These are phyloP conservation scores for Bombus superbus DNA, from an alignment of 1,140 invertebrate species.

Conservation along the genomic window DNA sequence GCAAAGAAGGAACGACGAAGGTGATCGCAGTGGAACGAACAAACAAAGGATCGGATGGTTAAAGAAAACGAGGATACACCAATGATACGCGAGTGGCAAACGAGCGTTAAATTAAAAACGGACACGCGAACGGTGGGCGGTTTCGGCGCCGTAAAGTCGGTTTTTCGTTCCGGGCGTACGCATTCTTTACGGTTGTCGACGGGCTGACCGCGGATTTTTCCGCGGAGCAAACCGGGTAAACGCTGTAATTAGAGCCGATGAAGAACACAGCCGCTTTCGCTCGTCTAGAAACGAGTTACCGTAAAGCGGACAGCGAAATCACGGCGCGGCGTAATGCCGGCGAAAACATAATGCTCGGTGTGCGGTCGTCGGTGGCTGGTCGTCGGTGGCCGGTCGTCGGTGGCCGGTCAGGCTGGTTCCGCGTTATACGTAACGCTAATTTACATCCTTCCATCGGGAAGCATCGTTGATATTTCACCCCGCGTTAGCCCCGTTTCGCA, in stretches of 20 bases:
- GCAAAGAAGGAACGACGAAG: too few relatives aligned
- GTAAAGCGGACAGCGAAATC: conserved; percentile 53
- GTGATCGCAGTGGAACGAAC: too few relatives aligned
- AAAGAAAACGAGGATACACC: background rate
- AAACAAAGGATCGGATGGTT: accelerated
- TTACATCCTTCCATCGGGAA: conserved; percentile 28
- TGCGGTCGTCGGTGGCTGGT: background rate
- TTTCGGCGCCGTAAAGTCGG: conserved; percentile 22
- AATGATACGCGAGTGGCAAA: background rate
- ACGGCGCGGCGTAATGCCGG: conserved; percentile 20
- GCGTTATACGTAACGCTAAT: conserved; percentile 54
- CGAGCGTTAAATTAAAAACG: background rate
- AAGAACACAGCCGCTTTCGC: conserved; percentile 46
- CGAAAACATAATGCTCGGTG: conserved; percentile 51
- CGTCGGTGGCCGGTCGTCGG: too few relatives aligned
- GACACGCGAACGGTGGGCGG: background rate
- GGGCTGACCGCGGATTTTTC: conserved; percentile 27
- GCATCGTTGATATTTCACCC: conserved; percentile 43
- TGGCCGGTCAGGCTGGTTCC: conserved; percentile 44
- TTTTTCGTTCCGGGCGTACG: background rate
- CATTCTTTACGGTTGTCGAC: background rate
- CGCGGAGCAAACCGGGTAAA: conserved; percentile 30
- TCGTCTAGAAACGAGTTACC: conserved; percentile 51
- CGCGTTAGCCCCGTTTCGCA: conserved; percentile 32
- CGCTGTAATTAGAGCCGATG: conserved; percentile 55